Base-by-base conservation (phyloP, 2,113 vertebrate genomes). In the Sphaerodactylus townsendi region DNA sequence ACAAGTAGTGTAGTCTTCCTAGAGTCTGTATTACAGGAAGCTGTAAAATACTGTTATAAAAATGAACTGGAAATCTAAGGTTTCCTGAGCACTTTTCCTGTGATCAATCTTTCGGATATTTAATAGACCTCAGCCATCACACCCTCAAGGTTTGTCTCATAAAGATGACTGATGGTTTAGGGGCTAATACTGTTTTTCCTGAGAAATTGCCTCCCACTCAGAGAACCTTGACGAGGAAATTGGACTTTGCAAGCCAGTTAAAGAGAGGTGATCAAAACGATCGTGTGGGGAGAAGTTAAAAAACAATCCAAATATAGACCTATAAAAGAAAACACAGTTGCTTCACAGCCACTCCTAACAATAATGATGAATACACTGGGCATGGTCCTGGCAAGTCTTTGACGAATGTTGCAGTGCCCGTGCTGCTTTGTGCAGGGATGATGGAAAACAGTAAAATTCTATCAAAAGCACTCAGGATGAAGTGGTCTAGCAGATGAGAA, bases 191-290 rank as follows among this genome's bases (percentile, higher is more conserved):
- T 2, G 10, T 83, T 80, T 87, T 82, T 90, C 82, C 87, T 95
- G 93, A 93, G 88, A 92, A 93, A 95, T 90, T 83, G 85, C 90
- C 79, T 71, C 80, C 83, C 88, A 86, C 78, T 84, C 91, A 50
- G 72, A 90, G 90, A 93, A 94, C 94, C 94, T 95, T 95, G 93
- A 93, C 91, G 91, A 92, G 87, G 89, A 95, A 95, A 95, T 94
- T 95, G 94, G 86, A 91, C 92, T 87, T 86, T 88, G 91, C 90
- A 92, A 93, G 88, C 88, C 89, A 84, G 81, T 92, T 92, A 87
- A 91, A 73, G 50, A 68, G 74, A 84, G 84, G 56, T 80, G 82
- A 93, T 94, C 90, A 92, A 90, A 94, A 91, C 68, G 68, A 44
- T 64, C 37, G 56, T 23, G 41, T 70, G 37, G 69, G 80, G 65